Conservation (phyloP, 2,797 vertebrate genomes). For the Mormyrops boulengeri region DNA sequence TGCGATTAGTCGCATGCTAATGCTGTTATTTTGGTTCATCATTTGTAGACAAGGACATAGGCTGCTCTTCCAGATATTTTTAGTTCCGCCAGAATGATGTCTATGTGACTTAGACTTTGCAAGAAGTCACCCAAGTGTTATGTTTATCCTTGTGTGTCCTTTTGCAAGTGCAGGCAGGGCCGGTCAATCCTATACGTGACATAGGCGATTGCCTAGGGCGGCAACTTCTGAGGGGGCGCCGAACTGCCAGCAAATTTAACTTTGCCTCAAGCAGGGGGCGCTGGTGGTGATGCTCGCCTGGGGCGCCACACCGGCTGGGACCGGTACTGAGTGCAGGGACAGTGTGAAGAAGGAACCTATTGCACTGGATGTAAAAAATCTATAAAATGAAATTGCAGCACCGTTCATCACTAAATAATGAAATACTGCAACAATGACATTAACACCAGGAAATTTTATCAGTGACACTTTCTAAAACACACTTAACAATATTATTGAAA, state of each 20-base stretch:
- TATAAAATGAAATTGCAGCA: background rate
- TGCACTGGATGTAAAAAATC: background rate
- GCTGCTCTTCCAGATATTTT: background rate
- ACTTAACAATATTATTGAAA: conserved; percentile 17
- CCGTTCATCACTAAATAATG: conserved; percentile 9
- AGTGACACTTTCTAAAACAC: background rate
- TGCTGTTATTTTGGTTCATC: background rate
- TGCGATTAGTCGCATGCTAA: background rate
- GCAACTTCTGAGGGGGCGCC: too few species aligned
- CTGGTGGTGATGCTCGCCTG: too few species aligned
- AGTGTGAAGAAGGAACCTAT: background rate
- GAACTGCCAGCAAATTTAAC: too few species aligned
- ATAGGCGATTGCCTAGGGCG: too few species aligned
- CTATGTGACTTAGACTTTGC: background rate
- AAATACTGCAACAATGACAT: background rate
- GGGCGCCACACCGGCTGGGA: too few species aligned
- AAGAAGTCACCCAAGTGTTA: background rate
- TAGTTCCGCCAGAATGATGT: background rate
- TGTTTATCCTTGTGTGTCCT: background rate
- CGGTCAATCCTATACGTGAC: too few species aligned
- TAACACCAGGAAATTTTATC: background rate
- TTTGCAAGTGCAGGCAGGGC: background rate
- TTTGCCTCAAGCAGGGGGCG: too few species aligned
- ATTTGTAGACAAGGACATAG: background rate
- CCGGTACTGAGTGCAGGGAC: background rate